Evolutionary conservation across 2,113 vertebrate genomes (phyloP), one percentile per base, ranked within the genome.

Genomic region (Crotalus helleri): DNA sequence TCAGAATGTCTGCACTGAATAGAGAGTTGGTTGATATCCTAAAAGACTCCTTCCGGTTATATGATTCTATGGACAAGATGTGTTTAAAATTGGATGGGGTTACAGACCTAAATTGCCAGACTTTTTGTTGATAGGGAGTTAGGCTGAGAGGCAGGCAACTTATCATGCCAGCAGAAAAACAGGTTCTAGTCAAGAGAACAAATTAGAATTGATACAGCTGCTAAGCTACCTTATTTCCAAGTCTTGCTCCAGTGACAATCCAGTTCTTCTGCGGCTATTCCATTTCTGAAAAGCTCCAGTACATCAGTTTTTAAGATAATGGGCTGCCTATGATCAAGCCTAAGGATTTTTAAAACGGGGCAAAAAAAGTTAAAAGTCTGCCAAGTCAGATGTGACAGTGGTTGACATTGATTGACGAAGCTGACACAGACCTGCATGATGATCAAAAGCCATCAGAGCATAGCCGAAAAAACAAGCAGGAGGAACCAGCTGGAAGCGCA

Each of bases 321-420:
- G 39, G 95, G 94, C 95, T 74, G 64, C 33, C 93, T 69, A 1
- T 93, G 92, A 94, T 94, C 39, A 54, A 86, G 81, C 81, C 89
- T 87, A 61, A 44, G 86, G 88, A 93, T 90, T 85, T 81, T 81
- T 81, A 44, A 81, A 44, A 44, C 1, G n/a, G 1, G 1, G 1
- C 39, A 9, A 9, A 17, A 2, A 61, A 23, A 44, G 23, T 85
- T 53, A 87, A 90, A 74, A 57, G 91, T 2, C 85, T 91, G 95
- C 92, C 53, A 9, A 91, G 88, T 92, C 95, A 93, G 90, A 5
- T 92, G 94, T 94, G 91, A 93, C 94, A 94, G 96, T 96, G 96
- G 95, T 96, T 94, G 98, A 98, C 98, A 98, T 97, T 98, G 98
- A 98, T 98, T 98, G 98, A 98, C 98, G 97, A 96, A 95, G 92